A percentile compares a stretch with the other conserved stretches of the same genome.
Conservation (phyloP, 2,113 vertebrate species). For the Machaerirhynchus nigripectus region DNA sequence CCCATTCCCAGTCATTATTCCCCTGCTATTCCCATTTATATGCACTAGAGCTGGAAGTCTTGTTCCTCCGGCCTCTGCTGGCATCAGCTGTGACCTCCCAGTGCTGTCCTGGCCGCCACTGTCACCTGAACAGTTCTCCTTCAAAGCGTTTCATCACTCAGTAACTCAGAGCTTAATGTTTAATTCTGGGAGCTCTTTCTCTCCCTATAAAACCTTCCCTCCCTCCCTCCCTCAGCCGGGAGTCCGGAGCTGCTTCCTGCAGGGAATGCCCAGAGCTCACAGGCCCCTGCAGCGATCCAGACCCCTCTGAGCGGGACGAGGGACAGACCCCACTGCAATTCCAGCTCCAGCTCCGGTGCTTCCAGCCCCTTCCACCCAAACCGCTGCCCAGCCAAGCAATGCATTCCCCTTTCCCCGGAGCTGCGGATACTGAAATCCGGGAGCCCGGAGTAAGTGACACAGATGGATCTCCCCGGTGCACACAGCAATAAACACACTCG, state of each 20-base stretch:
- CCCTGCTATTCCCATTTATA: not conserved
- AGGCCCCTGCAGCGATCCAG: not conserved
- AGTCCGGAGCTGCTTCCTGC: not conserved
- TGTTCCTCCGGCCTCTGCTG: not conserved
- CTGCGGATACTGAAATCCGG: not conserved
- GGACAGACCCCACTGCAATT: not conserved
- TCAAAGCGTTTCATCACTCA: not conserved
- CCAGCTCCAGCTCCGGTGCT: not conserved
- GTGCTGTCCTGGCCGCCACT: not conserved
- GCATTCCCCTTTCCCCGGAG: not conserved
- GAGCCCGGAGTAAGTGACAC: fast-evolving
- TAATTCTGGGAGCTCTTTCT: not conserved
- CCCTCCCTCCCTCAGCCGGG: not conserved
- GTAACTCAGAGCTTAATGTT: not conserved
- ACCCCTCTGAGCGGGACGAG: not conserved
- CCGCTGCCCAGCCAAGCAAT: not conserved
- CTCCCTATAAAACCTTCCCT: not conserved
- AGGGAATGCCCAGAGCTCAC: not conserved
- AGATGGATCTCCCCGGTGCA: not conserved
- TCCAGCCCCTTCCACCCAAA: not conserved
- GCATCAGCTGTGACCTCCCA: not conserved
- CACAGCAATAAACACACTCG: fast-evolving
- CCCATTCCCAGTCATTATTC: not conserved
- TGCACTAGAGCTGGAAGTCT: not conserved
- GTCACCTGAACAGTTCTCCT: not conserved